Evolutionary conservation across 2,797 vertebrate genomes (phyloP), one percentile per base, ranked within the genome.

Genomic region (Amblyraja radiata): DNA sequence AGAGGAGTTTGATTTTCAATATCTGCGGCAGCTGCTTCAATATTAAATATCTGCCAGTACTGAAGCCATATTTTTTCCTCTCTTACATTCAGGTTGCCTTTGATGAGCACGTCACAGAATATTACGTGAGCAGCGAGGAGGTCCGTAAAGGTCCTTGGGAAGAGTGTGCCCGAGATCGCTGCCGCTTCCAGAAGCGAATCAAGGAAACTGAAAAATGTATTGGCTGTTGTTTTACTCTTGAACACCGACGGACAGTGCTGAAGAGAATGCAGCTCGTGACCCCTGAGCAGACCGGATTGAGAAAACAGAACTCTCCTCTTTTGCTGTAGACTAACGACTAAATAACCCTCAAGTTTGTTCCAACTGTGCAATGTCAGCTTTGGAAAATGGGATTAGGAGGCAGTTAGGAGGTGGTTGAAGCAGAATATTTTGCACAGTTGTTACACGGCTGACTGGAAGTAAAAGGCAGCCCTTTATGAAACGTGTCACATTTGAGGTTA

Each of bases 71-170:
- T 63, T 32, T 80, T 36, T 23, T 46, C 16, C 74, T 39, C 25
- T 46, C n/a, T 0, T 93, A 25, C 32, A 92, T 94, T 2, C 95
- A 99, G 98, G 98, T 99, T 7, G 97, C 97, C 23, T 99, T 99
- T 95, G 95, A 96, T n/a, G 98, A 99, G 1, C 95, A 98, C 28
- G 97, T 99, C 73, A 97, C 98, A 0, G 97, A 98, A 95, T 98
- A 98, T 96, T 98, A 97, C 4, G 93, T 97, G 81, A 98, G 97
- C 95, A 95, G 95, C 0, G 96, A 97, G 93, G 98, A 99, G 96
- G 98, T 99, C 84, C 97, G 98, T 0, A 97, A 95, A 25, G 98
- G 98, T 14, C 98, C 98, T 0, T 99, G 98, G 98, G 98, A 99
- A 94, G 97, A 99, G 96, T 95, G 98, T 46, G 98, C 98, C 0